phyloP scores from a whole-genome alignment of 2,113 vertebrate genomes.

The Mus pahari region DNA sequence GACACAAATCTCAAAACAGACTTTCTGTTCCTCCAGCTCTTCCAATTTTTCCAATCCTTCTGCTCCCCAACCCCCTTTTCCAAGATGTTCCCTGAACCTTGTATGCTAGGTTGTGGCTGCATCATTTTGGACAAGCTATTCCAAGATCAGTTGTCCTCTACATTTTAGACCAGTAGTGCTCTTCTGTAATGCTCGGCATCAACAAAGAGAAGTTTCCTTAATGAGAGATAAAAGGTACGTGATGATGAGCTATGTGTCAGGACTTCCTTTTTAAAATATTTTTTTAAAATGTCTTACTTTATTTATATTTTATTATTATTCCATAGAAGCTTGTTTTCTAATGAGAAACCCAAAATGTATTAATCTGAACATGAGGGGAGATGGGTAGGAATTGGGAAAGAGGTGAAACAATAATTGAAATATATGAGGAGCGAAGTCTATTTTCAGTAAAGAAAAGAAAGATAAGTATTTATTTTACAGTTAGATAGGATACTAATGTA shows the following conservation, averaged over 20 bases:
- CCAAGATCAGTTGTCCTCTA: not conserved
- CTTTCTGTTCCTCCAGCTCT: not conserved
- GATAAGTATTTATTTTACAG: not conserved
- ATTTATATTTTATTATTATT: not conserved
- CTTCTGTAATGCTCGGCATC: not conserved
- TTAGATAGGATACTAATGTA: not conserved
- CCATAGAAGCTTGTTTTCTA: not conserved
- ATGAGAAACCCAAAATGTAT: not conserved
- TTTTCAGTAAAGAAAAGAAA: not conserved
- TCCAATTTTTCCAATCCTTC: not conserved
- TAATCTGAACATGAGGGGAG: not conserved
- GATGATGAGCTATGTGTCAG: not conserved
- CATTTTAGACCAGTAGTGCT: not conserved
- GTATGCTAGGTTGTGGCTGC: not conserved
- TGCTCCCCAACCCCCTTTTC: too few species aligned
- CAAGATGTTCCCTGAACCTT: not conserved
- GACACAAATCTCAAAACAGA: not conserved
- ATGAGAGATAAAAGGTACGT: not conserved
- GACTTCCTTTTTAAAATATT: not conserved
- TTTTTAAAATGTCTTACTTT: not conserved
- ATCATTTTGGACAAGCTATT: not conserved
- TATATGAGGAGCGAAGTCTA: not conserved
- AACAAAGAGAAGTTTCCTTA: not conserved
- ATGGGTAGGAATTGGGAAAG: not conserved
- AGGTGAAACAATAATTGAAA: not conserved